Conservation (phyloP, 1,140 invertebrate genomes). For the Asobara japonica region DNA sequence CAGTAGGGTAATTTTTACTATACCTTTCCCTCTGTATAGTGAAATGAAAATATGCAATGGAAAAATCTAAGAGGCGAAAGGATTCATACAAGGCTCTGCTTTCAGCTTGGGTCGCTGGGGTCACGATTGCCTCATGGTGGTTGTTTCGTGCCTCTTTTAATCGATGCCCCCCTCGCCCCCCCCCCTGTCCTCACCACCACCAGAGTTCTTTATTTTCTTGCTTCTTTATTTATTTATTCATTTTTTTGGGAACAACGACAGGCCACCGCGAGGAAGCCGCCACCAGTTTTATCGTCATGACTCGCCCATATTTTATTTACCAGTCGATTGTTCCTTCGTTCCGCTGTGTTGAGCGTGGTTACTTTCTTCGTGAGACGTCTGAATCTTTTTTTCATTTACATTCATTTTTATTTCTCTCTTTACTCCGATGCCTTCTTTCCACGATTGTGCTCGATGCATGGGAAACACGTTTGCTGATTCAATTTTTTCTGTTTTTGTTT, state of each 20-base stretch:
- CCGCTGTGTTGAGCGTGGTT: constrained; percentile 26
- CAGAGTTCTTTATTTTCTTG: background rate
- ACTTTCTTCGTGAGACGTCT: constrained; percentile 36
- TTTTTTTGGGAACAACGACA: constrained; percentile 43
- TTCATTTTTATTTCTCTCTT: background rate
- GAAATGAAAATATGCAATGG: constrained; percentile 38
- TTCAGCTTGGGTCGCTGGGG: constrained; percentile 58
- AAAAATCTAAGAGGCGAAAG: constrained; percentile 27
- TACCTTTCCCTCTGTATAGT: constrained; percentile 25
- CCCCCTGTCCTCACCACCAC: background rate
- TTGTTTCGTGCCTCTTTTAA: constrained; percentile 49
- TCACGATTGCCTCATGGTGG: constrained; percentile 56
- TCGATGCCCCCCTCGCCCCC: constrained; percentile 56
- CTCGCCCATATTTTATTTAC: constrained; percentile 48
- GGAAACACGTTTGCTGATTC: background rate
- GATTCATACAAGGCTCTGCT: constrained; percentile 63
- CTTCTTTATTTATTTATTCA: background rate
- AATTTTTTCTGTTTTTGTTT: constrained; percentile 4
- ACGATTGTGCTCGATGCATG: constrained; percentile 3
- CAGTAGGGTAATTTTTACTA: too few relatives aligned
- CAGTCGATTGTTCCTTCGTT: constrained; percentile 41
- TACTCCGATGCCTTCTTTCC: background rate
- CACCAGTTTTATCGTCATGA: constrained; percentile 56
- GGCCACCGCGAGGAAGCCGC: constrained; percentile 51
- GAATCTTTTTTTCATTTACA: constrained; percentile 16